Base-by-base conservation (phyloP, 2,113 vertebrate genomes). In the Saccopteryx bilineata region DNA sequence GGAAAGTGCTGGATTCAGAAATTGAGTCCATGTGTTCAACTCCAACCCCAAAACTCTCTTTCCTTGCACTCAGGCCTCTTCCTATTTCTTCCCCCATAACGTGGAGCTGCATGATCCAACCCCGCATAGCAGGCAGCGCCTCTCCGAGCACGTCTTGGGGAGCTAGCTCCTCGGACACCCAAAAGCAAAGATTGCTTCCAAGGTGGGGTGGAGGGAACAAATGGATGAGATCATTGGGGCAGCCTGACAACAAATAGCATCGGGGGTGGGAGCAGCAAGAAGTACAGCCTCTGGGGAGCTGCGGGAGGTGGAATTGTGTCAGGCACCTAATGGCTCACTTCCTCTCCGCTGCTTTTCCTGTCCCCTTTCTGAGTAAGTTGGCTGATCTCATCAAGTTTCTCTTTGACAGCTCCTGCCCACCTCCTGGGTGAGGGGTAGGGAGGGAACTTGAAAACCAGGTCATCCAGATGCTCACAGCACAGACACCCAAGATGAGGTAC, bases 321-420 rank as follows among this genome's bases (percentile, higher is more conserved):
- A 39, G 60, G 19, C 13, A 46, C 33, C 31, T 11, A 21, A 9
- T 7, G 24, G 21, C n/a, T 69, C 78, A 72, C 26, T 88, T 85
- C 90, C 63, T 91, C n/a, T 85, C 52, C 65, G 76, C 26, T 24
- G n/a, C 81, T 91, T 61, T 50, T 52, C 83, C 50, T 24, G 26
- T 26, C 72, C 23, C 21, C 26, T 13, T 90, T 76, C 72, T 85
- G 33, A 56, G 50, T 72, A 71, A 88, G 48, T 65, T 0, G 71
- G 56, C 28, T 86, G 78, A 50, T 78, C 50, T 93, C 28, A 21
- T 28, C n/a, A 48, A 50, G 46, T 56, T 52, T 84, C 65, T 79
- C 72, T 79, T 50, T 66, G 84, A 76, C 56, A 85, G 50, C n/a
- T 56, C 46, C 69, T 72, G 63, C 39, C 85, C 90, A 83, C 56